Evolutionary conservation across 2,113 vertebrate genomes (phyloP), one percentile per base, ranked within the genome.

Genomic region (Charadrius vociferus): DNA sequence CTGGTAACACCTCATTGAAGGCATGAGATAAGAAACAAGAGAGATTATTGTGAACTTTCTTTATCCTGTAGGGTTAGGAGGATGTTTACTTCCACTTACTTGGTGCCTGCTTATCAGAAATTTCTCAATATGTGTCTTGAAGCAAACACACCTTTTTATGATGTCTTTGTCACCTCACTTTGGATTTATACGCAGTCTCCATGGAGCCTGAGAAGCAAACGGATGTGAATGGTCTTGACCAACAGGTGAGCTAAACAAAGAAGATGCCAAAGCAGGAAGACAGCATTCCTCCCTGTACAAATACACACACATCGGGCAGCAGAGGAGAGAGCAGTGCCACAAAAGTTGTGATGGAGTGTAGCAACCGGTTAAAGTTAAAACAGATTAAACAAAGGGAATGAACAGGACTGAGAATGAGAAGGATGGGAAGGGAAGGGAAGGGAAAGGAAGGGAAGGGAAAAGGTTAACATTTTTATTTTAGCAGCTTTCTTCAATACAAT

Each of bases 1-100:
- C 84, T 88, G n/a, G 62, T 91, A 68, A 95, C 79, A 75, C 61
- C 43, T 92, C 49, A 55, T 3, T 94, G 82, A 93, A 97, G 77
- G 86, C 52, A 45, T 29, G 23, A 96, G 94, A 95, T 96, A 98
- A 97, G 93, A 90, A 98, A 95, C 71, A 93, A 96, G 95, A 97
- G 75, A 55, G 67, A 92, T 98, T 84, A 93, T 73, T 93, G 66
- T 96, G 91, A 97, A 91, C 90, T 95, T 88, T 71, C 86, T 96
- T 95, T 92, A 94, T 92, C 80, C 94, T 16, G 0, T 45, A 77
- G 50, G 90, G 61, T n/a, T 52, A 80, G 82, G 82, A 96, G 95
- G 83, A 96, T 97, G 91, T 97, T 98, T 97, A 88, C 90, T 90
- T 96, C 91, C 81, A 95, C 82, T 98, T 88, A 97, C 63, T 88